A percentile compares a stretch with the other conserved stretches of the same genome.
These are phyloP conservation scores for Leptodirus hochenwartii DNA, from an alignment of 2,888 invertebrate species.

Conservation along the genomic window DNA sequence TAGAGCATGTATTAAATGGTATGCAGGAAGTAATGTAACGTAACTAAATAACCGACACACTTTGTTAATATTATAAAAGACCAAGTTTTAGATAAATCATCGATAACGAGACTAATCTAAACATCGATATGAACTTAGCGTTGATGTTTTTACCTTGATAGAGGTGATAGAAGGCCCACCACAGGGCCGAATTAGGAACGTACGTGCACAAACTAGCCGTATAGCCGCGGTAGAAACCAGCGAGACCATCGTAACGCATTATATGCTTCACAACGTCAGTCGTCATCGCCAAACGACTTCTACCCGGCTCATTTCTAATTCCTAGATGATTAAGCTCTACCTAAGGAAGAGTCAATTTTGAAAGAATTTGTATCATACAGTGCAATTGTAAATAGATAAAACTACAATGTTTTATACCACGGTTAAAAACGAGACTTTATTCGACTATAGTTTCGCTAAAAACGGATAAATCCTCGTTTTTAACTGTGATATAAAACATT, in stretches of 20 bases:
- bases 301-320: slow-evolving; percentile 39
- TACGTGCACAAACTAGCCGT: slow-evolving; percentile 81
- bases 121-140: background rate
- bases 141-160: slow-evolving; percentile 92
- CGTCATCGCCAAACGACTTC: slow-evolving; percentile 49
- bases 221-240: slow-evolving; percentile 89
- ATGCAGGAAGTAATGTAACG: no score
- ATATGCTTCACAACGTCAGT: slow-evolving; percentile 60
- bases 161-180: slow-evolving; percentile 91
- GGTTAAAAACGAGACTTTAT: no score
- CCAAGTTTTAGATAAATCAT: no score
- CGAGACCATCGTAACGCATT: slow-evolving; percentile 60
- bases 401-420: no score
- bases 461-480: no score
- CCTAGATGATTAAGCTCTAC: slow-evolving; percentile 38
- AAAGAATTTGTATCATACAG: no score
- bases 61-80: no score
- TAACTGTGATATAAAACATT: no score
- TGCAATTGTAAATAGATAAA: no score
- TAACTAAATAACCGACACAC: no score
- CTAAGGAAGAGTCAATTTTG: slow-evolving; percentile 8
- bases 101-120: background rate
- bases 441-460: no score
- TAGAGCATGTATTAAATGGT: no score
- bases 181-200: slow-evolving; percentile 92